Evolutionary conservation across 2,113 vertebrate genomes (phyloP), one percentile per base, ranked within the genome.

Genomic region (Coregonus clupeaformis): DNA sequence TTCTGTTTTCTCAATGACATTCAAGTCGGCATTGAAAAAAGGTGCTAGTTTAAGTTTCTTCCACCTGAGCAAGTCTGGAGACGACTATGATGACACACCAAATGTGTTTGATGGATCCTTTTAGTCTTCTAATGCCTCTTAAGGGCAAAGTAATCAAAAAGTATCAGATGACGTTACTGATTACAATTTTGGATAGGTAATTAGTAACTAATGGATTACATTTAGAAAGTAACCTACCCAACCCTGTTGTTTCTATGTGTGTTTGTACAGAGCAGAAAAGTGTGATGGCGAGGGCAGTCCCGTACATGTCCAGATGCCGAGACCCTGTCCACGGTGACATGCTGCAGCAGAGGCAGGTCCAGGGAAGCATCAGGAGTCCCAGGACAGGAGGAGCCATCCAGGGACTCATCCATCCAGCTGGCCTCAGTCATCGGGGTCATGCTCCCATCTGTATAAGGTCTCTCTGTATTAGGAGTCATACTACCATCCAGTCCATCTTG

Each of bases 291-390:
- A n/a, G 29, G 65, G 65, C 30, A 36, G 69, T 22, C 93, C 94
- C 94, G 42, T 99, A 98, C 98, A 90, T 99, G 97, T 93, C 96
- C 94, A 18, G 97, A 96, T 0, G 97, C 95, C 77, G 97, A 99
- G 85, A 98, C 93, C 87, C 95, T 88, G 88, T 97, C 94, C 67
- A 91, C 73, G 52, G 79, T 81, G 69, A 94, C 87, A 0, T 89
- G 82, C 78, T 93, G 93, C 74, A 92, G 52, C 80, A 88, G 80
- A 59, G 90, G 90, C 72, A 94, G 84, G 78, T 93, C 93, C 73
- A 93, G 84, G 68, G 82, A 84, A 0, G 68, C 83, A 11, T 83
- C 91, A 27, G 87, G 92, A 5, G 75, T 91, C 78, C 91, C 91
- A 24, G 0, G 73, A 80, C 91, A 73, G 0, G 87, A 89, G 1